Base-by-base conservation (phyloP, 2,797 vertebrate species). In the Poeciliopsis presidionis region DNA sequence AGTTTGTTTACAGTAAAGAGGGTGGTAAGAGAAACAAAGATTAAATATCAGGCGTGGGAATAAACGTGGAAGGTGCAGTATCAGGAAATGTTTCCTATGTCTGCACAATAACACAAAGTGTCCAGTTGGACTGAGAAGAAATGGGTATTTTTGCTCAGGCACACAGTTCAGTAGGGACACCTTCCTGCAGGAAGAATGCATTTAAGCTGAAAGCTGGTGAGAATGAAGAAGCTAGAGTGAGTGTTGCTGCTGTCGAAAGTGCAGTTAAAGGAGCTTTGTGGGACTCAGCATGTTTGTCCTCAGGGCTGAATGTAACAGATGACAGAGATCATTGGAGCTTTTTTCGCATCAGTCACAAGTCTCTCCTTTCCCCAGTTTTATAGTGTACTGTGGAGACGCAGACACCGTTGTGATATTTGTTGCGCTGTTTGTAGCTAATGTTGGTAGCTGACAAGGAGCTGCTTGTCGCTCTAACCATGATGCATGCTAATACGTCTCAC, bases 221-320 rank as follows among this genome's bases (percentile, higher is more conserved):
- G 73, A 73, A 30, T 79, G 84, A 84, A 79, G 82, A 76, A 74
- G 81, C 73, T 76, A 83, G 55, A 72, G 84, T 76, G 82, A 76
- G 82, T 85, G 87, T 76, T 86, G 87, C 78, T 87, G 81, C 83
- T 87, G 79, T 84, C 89, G 79, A 88, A 90, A 90, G 84, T 79
- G 2, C 80, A 46, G 88, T 89, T 90, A 86, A 88, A 91, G 87
- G 83, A 86, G 91, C 88, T 92, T 89, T 87, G 83, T 90, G 91
- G 87, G 84, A 90, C 87, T 88, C 83, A 7, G 74, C 79, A 72
- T 90, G 90, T 91, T 93, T 92, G 88, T 90, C 92, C 92, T 91
- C 89, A 0, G 90, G 92, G 90, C 92, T 92, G 80, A 89, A 89
- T 84, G 93, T 89, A 91, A 90, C 89, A 91, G 88, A 93, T 90